Conservation (phyloP, 1,140 invertebrate species). For the Diorhabda sublineata region DNA sequence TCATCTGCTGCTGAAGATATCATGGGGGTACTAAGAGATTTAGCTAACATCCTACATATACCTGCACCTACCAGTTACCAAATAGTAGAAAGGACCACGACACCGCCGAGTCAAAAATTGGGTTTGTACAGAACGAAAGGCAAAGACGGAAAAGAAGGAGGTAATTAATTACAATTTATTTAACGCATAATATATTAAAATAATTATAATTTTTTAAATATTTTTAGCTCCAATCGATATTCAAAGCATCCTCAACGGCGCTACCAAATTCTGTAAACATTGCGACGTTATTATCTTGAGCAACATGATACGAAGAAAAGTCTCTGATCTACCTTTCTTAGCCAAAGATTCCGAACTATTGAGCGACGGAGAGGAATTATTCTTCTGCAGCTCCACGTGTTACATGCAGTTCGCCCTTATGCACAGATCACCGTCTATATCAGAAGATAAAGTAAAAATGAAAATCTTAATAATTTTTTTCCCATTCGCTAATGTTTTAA, state of each 20-base stretch:
- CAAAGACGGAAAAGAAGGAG: conserved; percentile 80
- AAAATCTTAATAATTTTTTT: neutral
- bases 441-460: conserved; percentile 50
- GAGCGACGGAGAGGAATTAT: conserved; percentile 63
- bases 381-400: conserved; percentile 81
- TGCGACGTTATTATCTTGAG: conserved; percentile 87
- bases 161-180: conserved; percentile 40
- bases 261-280: conserved; percentile 84
- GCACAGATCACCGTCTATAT: conserved; percentile 55
- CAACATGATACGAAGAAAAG: conserved; percentile 74
- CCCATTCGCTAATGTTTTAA: no score
- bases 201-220: conserved; percentile 11
- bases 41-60: conserved; percentile 89
- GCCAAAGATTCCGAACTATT: conserved; percentile 61
- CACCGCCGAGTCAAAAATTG: conserved; percentile 74
- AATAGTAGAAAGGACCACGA: conserved; percentile 74
- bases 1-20: conserved; percentile 89
- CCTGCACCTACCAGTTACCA: conserved; percentile 80
- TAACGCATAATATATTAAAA: neutral
- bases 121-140: conserved; percentile 75
- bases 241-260: conserved; percentile 83
- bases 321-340: conserved; percentile 72
- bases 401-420: conserved; percentile 76
- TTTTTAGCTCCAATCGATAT: conserved; percentile 72
- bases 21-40: conserved; percentile 79